Evolutionary conservation across 2,888 invertebrate species (phyloP), one percentile per base, ranked within the genome.

Genomic region (Papilio gigon): DNA sequence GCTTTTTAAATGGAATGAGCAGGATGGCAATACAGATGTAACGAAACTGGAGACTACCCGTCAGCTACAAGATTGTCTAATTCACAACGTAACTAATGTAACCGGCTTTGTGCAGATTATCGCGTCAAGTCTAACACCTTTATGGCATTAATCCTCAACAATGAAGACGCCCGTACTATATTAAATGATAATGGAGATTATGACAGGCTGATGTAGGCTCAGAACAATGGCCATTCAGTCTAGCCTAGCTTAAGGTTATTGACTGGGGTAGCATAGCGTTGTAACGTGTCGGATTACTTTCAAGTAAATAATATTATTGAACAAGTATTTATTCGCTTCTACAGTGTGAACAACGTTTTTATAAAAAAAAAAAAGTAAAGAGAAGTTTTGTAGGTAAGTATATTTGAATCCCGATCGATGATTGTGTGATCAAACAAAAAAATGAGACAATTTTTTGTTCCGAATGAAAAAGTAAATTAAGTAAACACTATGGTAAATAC

Each of bases 131-230:
- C 72, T 75, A 77, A 77, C 77, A 77, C 77, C 77, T 78, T 74
- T 76, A 75, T 72, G 72, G 73, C 73, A 71, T 72, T 78, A 78
- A 80, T 79, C 76, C 74, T 68, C 60, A 72, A 78, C 77, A 77
- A 79, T 80, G 76, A 78, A 80, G 78, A 76, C 77, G 74, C 74
- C 73, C 72, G 76, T 75, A 75, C 74, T 77, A 79, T 78, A 80
- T 80, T 78, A 79, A 78, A 77, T 76, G 75, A 79, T 80, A 79
- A 79, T 78, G 75, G 77, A 77, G 78, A 80, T 79, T 79, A 77
- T 76, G 72, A 74, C 72, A 73, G 75, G 73, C 20, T n/a, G 33
- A 27, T 22, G 27, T 60, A 20, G 63, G 67, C 70, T 70, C 53
- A 65, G 73, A 74, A 79, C 80, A 80, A 81, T 80, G 72, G 77